Base-by-base conservation (phyloP, 2,113 vertebrate genomes). In the Mugil cephalus region DNA sequence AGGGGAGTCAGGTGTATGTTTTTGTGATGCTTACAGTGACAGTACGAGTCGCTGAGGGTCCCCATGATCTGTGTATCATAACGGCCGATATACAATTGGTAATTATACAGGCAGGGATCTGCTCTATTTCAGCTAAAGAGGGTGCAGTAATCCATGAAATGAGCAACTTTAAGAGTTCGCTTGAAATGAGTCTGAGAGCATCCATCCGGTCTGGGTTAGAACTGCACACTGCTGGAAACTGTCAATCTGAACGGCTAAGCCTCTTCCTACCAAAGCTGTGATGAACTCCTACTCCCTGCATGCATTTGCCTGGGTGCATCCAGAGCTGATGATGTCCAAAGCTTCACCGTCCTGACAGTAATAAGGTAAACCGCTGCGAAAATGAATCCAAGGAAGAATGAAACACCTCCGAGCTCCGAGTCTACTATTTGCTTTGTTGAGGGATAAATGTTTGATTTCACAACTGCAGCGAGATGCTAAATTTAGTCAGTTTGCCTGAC, bases 71-170 rank as follows among this genome's bases (percentile, higher is more conserved):
- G 24, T 30, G 24, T 5, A 30, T 30, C 24, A 30, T 30, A 30
- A 5, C 24, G 24, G 24, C 24, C 24, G 5, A 30, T 3, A 30
- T 30, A 30, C 24, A 30, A 30, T 3, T 3, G 5, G 24, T 30
- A 30, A 30, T 30, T 30, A 30, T 30, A 2, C 24, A 30, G 24
- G 3, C 34, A 12, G 45, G 45, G 42, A 42, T 66, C 38, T 56
- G 46, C n/a, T 11, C 48, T 17, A 34, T 35, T 50, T 56, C 59
- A 74, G 70, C 30, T 5, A 15, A 9, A 67, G 50, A 69, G 67
- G 30, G 15, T 39, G 77, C 63, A 67, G 48, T 56, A 53, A 79
- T 53, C 82, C 77, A 79, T 83, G 74, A 83, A 79, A 83, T 82
- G 45, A 81, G 58, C 60, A 69, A 56, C 55, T 69, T 76, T 69